Evolutionary conservation across 2,888 invertebrate species (phyloP).

Genomic region (Oligia fasciuncula): DNA sequence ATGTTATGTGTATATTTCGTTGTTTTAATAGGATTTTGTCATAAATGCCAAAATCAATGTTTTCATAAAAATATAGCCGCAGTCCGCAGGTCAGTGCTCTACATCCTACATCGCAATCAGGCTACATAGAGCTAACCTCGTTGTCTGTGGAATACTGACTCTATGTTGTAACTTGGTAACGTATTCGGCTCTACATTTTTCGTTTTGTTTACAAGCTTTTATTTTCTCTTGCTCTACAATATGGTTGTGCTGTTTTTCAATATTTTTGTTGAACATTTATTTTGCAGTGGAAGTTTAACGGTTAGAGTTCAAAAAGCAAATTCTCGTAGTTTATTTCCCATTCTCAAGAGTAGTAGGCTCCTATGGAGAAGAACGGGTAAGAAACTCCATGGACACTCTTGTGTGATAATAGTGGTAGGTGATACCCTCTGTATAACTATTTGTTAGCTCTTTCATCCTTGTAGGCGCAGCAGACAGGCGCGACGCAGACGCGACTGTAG

Average conservation of each 20-base stretch:
- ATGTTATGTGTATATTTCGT: constrained; percentile 22
- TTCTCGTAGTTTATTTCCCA: not conserved
- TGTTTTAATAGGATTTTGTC: constrained; percentile 35
- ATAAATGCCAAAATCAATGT: not conserved
- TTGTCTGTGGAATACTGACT: constrained; percentile 28
- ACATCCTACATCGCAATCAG: constrained; percentile 54
- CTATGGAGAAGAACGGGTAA: not conserved
- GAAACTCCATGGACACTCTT: not conserved
- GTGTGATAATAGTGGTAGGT: not conserved
- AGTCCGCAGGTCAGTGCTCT: constrained; percentile 9
- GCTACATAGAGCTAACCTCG: constrained; percentile 40
- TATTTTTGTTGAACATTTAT: not conserved
- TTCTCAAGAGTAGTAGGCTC: not conserved
- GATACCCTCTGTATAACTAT: not conserved
- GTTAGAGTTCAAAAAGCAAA: not conserved
- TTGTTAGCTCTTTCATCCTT: not conserved
- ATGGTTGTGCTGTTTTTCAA: not conserved
- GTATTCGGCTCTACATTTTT: constrained; percentile 20
- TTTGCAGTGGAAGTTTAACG: not conserved
- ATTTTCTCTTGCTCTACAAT: constrained; percentile 15
- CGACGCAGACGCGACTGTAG: no score
- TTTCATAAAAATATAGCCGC: not conserved
- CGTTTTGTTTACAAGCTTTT: constrained; percentile 24
- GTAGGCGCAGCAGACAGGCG: no score
- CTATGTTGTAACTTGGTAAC: constrained; percentile 43